Percentiles rank a stretch among this genome's conserved stretches.
These are phyloP conservation scores for Procambarus virginalis DNA, from an alignment of 1,140 invertebrate species.

Conservation along the genomic window DNA sequence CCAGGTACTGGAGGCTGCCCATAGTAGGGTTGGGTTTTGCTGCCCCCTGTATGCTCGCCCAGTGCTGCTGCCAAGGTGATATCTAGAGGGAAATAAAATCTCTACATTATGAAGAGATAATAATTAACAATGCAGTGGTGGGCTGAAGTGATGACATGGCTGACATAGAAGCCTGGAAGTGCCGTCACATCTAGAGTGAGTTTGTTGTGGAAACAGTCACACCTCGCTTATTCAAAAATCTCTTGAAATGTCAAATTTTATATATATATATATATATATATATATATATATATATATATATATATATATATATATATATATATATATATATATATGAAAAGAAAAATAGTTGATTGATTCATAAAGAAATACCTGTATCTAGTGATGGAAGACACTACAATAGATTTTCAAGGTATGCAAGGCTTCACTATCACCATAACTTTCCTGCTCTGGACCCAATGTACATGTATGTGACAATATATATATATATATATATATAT, in stretches of 20 bases:
- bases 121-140: conserved; percentile 57
- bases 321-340: no score
- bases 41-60: conserved; percentile 51
- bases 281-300: no score
- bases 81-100: conserved; percentile 63
- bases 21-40: conserved; percentile 46
- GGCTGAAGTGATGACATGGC: conserved; percentile 47
- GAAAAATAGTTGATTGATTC: not conserved
- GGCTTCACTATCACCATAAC: conserved; percentile 21
- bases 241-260: conserved; percentile 1
- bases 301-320: no score
- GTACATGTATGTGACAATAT: conserved; percentile 47
- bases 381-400: conserved; percentile 2
- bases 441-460: conserved; percentile 17
- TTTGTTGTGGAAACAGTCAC: not conserved
- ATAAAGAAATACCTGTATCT: not conserved
- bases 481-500: not conserved
- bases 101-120: conserved; percentile 58
- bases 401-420: not conserved
- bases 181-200: conserved; percentile 26
- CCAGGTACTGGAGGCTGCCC: conserved; percentile 51
- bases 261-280: no score
- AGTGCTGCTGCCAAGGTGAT: conserved; percentile 61
- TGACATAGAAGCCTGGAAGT: conserved; percentile 53
- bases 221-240: conserved; percentile 7